These are phyloP conservation scores for Coilia nasus DNA, from an alignment of 2,797 vertebrate species.

Conservation along the genomic window DNA sequence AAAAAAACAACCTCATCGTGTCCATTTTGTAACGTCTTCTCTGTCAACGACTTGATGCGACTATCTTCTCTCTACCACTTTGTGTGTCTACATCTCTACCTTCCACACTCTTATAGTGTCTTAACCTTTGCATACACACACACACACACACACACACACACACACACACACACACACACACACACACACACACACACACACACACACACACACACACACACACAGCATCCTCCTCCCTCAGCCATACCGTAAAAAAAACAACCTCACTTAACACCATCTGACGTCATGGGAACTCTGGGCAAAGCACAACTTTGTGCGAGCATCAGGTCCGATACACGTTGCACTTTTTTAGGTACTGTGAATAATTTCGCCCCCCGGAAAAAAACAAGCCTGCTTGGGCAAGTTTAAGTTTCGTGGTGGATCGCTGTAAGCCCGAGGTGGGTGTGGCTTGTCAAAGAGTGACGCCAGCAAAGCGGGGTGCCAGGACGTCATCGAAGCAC, in stretches of 20 bases:
- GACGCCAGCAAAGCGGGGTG: background rate
- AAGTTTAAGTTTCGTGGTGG: background rate
- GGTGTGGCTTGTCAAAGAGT: background rate
- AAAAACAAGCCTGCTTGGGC: background rate
- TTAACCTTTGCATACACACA: background rate
- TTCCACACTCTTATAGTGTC: background rate
- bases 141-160: background rate
- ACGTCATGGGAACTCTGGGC: background rate
- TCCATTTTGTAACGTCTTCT: background rate
- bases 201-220: constrained; percentile 29
- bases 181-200: constrained; percentile 15
- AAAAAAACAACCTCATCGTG: background rate
- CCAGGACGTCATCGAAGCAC: background rate
- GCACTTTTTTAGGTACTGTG: background rate
- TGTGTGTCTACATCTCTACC: background rate
- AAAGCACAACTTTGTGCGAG: background rate
- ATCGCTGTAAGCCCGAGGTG: background rate
- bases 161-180: background rate
- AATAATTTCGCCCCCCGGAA: background rate
- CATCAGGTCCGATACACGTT: background rate
- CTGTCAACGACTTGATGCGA: too few species aligned
- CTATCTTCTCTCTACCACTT: background rate
- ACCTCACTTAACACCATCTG: background rate
- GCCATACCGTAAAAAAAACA: background rate
- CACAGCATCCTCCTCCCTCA: background rate